Evolutionary conservation across 2,888 invertebrate species (phyloP), one percentile per base, ranked within the genome.

Genomic region (Melolontha melolontha): DNA sequence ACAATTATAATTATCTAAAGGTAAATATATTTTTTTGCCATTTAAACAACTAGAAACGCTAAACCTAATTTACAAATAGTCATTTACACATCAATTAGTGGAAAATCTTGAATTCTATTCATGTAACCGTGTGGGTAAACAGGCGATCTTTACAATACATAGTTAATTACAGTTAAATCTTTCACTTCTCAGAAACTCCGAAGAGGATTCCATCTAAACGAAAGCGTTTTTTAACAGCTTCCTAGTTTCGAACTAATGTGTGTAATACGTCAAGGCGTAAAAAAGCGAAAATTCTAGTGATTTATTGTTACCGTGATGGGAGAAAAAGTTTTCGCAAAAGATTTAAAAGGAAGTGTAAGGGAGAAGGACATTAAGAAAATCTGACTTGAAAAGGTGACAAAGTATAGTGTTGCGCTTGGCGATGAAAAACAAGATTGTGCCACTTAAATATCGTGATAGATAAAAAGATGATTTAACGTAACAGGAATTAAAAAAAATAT

Each of bases 171-270:
- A 29, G 57, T 41, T 57, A 57, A 57, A 57, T 42, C 57, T 57
- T 57, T 42, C 27, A 57, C 8, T 42, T 42, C 17, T 41, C 57
- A 29, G 12, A 42, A 57, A 57, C 47, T 47, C 16, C 59, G 44
- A 47, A 27, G 59, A 47, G 47, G 59, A 59, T 59, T 29, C 59
- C 34, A 14, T 44, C 44, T 34, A 59, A 59, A 16, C 59, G 44
- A 14, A 29, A 59, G 44, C 34, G 59, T 59, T 44, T 59, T 57
- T 59, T 59, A 59, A 47, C 59, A 22, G 59, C 44, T 59, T 59
- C 59, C 47, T 59, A 59, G 59, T 59, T 59, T 59, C 59, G 52
- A 34, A 64, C 64, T 54, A 54, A 64, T 64, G 64, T 54, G 64
- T 64, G 52, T 44, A 64, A 64, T 64, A 47, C 42, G 52, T 64